Evolutionary conservation across 37 sponge, comb jelly and placozoan species (phyloP), one percentile per base, ranked within the genome.

Genomic region (Chondrilla cf. caribensis): DNA sequence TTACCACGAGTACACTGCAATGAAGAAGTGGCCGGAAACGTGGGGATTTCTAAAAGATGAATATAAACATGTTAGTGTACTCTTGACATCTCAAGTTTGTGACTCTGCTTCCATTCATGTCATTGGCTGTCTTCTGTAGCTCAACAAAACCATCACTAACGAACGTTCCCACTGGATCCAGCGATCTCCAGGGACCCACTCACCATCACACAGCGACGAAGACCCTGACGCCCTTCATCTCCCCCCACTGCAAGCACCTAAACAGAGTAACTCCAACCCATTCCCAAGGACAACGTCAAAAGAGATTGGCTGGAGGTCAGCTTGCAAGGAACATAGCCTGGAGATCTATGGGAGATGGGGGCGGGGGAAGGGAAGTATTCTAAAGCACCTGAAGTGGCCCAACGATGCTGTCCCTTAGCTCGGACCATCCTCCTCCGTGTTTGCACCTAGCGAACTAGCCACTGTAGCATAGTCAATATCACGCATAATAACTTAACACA

Each of bases 361-460:
- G 19, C 78, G 90, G 29, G 86, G 88, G 35, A 92, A 87, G 59
- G 79, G 81, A 36, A 79, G 83, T 54, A 88, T 95, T 22, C 67
- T 82, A 39, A 86, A 95, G 22, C 87, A 88, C 24, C 84, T 95
- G 25, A 86, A 87, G 26, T 95, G 95, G 95, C 94, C 95, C 11
- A 37, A 58, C 58, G 94, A 95, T 58, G 93, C 93, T 58, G 83
- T 94, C 5, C 89, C 88, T 19, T 91, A 81, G 6, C 6, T 15
- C 51, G 11, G 9, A 47, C 51, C 51, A 14, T 11, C 51, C 51
- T 47, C 51, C 51, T n/a, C n/a, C n/a, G n/a, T n/a, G n/a, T n/a
- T n/a, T n/a, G n/a, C n/a, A n/a, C n/a, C n/a, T n/a, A n/a, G n/a
- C n/a, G n/a, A n/a, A n/a, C n/a, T n/a, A n/a, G n/a, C n/a, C n/a